Conservation (phyloP, 2,888 invertebrate species). For the Koerneria pararmatus region DNA sequence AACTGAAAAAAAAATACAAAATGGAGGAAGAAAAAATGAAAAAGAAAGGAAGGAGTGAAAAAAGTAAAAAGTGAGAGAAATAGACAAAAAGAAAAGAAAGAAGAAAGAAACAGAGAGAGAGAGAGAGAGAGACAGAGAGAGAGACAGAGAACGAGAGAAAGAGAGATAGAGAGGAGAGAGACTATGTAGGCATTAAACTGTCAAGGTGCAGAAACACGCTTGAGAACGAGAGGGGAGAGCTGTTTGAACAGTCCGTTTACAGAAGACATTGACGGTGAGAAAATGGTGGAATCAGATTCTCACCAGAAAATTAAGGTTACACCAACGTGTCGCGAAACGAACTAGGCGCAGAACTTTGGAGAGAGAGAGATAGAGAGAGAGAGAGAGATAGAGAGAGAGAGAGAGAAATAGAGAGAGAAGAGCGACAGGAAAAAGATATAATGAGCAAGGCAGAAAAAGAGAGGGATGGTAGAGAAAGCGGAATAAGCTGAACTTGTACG, state of each 20-base stretch:
- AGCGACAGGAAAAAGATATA: not conserved
- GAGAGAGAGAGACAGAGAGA: not conserved
- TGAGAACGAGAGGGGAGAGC: no score
- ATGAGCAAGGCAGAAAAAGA: not conserved
- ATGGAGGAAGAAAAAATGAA: not conserved
- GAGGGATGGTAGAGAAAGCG: conserved; percentile 4
- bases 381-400: not conserved
- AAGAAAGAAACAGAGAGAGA: not conserved
- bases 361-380: not conserved
- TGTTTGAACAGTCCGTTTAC: no score
- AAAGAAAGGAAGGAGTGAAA: not conserved
- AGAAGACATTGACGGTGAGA: no score
- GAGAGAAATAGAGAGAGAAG: not conserved
- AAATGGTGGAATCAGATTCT: no score
- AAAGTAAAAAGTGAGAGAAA: not conserved
- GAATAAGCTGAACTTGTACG: no score
- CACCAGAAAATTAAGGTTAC: not conserved
- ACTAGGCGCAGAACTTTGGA: not conserved
- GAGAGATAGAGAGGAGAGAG: not conserved
- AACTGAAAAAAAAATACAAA: no score
- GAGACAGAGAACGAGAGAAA: not conserved
- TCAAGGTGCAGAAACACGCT: no score
- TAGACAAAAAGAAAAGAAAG: not conserved
- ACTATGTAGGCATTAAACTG: not conserved
- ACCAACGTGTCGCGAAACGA: not conserved